Evolutionary conservation across 1,140 invertebrate species (phyloP), one percentile per base, ranked within the genome.

Genomic region (Paralvinella palmiformis): DNA sequence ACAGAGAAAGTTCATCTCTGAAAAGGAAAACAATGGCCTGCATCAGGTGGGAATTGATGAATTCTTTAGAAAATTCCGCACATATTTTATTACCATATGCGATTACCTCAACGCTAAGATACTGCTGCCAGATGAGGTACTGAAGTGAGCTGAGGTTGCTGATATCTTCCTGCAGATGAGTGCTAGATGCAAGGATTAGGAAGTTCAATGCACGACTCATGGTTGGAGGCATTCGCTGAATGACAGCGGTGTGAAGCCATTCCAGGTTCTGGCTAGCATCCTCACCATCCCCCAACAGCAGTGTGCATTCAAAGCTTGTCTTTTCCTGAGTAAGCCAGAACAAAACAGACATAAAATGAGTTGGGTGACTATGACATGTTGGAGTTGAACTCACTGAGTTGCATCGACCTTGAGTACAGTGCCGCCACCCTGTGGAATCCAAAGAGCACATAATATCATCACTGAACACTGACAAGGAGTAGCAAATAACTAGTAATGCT

Each of bases 251-350:
- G 24, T 22, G 4, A 27, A 50, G 45, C 27, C 45, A 17, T 27
- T 17, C 5, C 48, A 6, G n/a, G n/a, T n/a, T n/a, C n/a, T n/a
- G n/a, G n/a, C n/a, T n/a, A n/a, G 48, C 48, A 52, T 52, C 15
- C 48, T 52, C 48, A n/a, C 48, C 48, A 52, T 52, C 48, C 48
- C 48, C 10, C 48, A 20, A n/a, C 48, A 52, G 48, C 48, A 52
- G 48, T 52, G 48, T 29, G n/a, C 17, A 52, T 29, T 52, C 22
- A 6, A 29, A 52, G 48, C 48, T 6, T 20, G n/a, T 52, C 48
- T 52, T 52, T 29, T 52, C 48, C 7, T 52, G 48, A 5, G 48
- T 52, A 1, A 52, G 48, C 24, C 48, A n/a, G n/a, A 52, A 52
- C 48, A 52, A 52, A 52, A 50, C 45, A 3, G 45, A 50, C 45